These are phyloP conservation scores for Pammene fasciana DNA, from an alignment of 2,888 invertebrate species.

Conservation along the genomic window DNA sequence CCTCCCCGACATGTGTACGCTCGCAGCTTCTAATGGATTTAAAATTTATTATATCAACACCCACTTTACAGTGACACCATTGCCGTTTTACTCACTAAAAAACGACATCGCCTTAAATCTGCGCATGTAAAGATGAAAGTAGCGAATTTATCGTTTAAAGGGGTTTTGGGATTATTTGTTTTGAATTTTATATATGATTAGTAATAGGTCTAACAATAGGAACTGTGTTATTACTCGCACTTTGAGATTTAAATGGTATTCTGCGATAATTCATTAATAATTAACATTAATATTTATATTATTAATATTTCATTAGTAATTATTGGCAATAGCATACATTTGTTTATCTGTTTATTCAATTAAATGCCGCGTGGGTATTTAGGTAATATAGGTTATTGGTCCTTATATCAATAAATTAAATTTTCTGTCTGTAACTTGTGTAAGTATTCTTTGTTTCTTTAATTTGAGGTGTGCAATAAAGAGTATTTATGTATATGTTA, in stretches of 20 bases:
- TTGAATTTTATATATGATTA: not conserved
- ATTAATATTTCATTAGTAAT: too few relatives aligned
- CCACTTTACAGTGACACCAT: conserved; percentile 61
- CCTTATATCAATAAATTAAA: too few relatives aligned
- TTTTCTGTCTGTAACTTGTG: too few relatives aligned
- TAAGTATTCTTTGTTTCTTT: too few relatives aligned
- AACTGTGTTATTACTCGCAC: conserved; percentile 1
- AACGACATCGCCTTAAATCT: not conserved
- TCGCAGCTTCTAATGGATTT: conserved; percentile 78
- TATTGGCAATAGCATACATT: not conserved
- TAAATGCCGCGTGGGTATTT: not conserved
- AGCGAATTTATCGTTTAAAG: not conserved
- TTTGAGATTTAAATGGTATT: not conserved
- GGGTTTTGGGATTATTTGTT: not conserved
- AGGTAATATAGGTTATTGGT: too few relatives aligned
- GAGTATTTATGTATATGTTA: too few relatives aligned
- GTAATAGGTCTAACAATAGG: not conserved
- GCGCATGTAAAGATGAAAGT: not conserved
- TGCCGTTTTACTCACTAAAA: conserved; percentile 32
- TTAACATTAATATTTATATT: too few relatives aligned
- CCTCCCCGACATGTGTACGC: conserved; percentile 77
- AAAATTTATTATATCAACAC: conserved; percentile 79
- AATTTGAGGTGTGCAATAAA: too few relatives aligned
- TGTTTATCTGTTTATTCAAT: not conserved
- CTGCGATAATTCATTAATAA: not conserved